phyloP scores from a whole-genome alignment of 2,113 vertebrate genomes.

The Thalassarche chlororhynchos region DNA sequence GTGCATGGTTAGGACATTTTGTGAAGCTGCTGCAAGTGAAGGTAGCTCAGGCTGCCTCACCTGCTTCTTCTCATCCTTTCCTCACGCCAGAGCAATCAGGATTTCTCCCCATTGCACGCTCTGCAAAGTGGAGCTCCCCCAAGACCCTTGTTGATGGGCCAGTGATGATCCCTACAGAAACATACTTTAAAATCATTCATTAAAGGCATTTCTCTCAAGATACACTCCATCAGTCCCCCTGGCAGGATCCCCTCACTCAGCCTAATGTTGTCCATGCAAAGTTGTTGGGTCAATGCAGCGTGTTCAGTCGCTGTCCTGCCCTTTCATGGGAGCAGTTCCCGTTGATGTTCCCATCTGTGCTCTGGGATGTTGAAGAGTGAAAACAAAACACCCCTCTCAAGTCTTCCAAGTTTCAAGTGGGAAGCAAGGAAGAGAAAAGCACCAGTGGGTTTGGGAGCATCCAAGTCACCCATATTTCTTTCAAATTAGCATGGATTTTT shows the following conservation, averaged over 20 bases:
- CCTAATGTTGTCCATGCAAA: neutral
- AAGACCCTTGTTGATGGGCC: neutral
- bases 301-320: neutral
- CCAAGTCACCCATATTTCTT: fast-evolving
- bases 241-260: neutral
- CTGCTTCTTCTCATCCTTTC: neutral
- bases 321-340: neutral
- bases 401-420: neutral
- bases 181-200: neutral
- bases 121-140: neutral
- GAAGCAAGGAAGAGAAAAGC: neutral
- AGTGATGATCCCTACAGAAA: neutral
- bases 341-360: neutral
- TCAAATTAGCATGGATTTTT: neutral
- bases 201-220: neutral
- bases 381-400: neutral
- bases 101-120: fast-evolving
- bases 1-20: neutral
- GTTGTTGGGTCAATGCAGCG: neutral
- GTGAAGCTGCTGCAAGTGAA: neutral
- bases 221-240: fast-evolving
- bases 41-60: neutral
- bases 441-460: neutral
- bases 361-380: neutral
- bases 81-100: neutral